A percentile compares a stretch with the other conserved stretches of the same genome.
Conservation (phyloP, 2,113 vertebrate species). For the Martes martes region DNA sequence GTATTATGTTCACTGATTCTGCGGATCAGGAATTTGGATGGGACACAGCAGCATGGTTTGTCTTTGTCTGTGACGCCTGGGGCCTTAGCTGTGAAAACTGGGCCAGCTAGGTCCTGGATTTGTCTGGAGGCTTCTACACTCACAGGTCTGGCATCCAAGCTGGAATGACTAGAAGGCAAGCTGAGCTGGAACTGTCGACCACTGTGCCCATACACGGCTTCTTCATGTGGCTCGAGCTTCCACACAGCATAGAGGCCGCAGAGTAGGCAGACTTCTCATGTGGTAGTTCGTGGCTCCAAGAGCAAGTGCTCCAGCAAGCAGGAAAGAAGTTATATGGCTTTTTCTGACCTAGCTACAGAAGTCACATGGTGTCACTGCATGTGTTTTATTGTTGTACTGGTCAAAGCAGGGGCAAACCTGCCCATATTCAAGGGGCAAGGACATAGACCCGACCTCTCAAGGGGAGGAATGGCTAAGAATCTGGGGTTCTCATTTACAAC, state of each 20-base stretch:
- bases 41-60: neutral
- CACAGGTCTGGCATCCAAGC: neutral
- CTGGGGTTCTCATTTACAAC: neutral
- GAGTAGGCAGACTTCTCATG: neutral
- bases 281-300: neutral
- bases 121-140: neutral
- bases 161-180: neutral
- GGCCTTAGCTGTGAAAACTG: neutral
- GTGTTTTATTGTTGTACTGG: no score
- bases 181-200: neutral
- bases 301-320: neutral
- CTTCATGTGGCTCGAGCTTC: neutral
- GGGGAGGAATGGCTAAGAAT: neutral
- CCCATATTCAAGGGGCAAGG: neutral
- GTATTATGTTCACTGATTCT: neutral
- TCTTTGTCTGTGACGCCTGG: neutral
- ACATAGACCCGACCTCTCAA: neutral
- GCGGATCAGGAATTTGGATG: neutral
- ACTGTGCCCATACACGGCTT: rapidly evolving
- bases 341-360: neutral
- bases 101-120: neutral
- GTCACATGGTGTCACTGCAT: neutral
- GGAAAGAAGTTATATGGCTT: neutral
- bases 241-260: neutral
- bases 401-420: neutral